Percentiles rank a stretch among this genome's conserved stretches.
Evolutionary conservation across 2,797 vertebrate species (phyloP).

Genomic region (Corythornis leucogaster): DNA sequence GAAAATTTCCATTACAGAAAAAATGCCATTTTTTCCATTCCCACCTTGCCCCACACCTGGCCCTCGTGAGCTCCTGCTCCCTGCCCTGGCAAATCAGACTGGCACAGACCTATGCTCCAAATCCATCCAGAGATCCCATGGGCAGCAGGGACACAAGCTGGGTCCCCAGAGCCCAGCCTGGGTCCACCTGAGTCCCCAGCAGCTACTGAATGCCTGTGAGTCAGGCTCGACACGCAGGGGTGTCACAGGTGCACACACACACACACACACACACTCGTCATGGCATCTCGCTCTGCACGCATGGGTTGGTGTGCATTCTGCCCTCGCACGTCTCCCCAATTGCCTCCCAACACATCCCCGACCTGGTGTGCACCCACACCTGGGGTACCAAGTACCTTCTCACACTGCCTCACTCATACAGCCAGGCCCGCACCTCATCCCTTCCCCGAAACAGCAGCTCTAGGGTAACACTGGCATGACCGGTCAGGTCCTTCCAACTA

Average conservation of each 20-base stretch:
- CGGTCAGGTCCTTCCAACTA: neutral
- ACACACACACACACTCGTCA: accelerated
- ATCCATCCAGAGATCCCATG: neutral
- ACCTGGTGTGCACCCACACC: neutral
- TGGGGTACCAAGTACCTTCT: neutral
- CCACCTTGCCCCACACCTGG: neutral
- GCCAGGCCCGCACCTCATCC: neutral
- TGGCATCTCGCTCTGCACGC: neutral
- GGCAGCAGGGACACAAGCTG: neutral
- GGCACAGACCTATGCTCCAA: neutral
- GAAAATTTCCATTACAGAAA: neutral
- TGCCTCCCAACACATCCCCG: neutral
- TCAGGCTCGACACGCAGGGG: accelerated
- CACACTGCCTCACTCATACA: neutral
- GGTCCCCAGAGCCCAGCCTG: neutral
- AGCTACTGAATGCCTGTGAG: accelerated
- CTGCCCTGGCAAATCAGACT: neutral
- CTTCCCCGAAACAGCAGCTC: neutral
- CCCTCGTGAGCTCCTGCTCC: neutral
- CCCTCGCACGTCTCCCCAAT: neutral
- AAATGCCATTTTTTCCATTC: neutral
- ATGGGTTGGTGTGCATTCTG: neutral
- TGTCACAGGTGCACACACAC: neutral
- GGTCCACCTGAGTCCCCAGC: accelerated
- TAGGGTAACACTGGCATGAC: neutral